These are phyloP conservation scores for zebrafish (Danio rerio) DNA, from an alignment of 2,113 vertebrate genomes.

Conservation along the genomic window GRCz12tu NC_133180.1:54055501-54056000, in stretches of 20 bases:
- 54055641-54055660: slow-evolving; percentile 99
- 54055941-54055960: slow-evolving; percentile 99
- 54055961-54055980: slow-evolving; percentile 99
- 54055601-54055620: slow-evolving; percentile 56
- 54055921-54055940: slow-evolving; percentile 85
- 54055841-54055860: slow-evolving; percentile 98
- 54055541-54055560: slow-evolving; percentile 33
- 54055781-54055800: not conserved
- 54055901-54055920: slow-evolving; percentile 72
- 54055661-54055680: slow-evolving; percentile 97
- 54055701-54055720: slow-evolving; percentile 99
- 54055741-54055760: slow-evolving; percentile 72
- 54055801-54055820: slow-evolving; percentile 73
- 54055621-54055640: slow-evolving; percentile 99
- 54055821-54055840: slow-evolving; percentile 66
- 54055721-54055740: slow-evolving; percentile 97
- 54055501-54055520: slow-evolving; percentile 69
- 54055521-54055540: slow-evolving; percentile 35
- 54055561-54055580: slow-evolving; percentile 22
- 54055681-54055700: slow-evolving; percentile 99
- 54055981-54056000: slow-evolving; percentile 99
- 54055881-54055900: slow-evolving; percentile 8
- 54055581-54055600: slow-evolving; percentile 25
- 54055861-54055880: slow-evolving; percentile 55
- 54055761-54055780: slow-evolving; percentile 46